Evolutionary conservation across 2,888 invertebrate species (phyloP).

Genomic region (Pterostichus niger): DNA sequence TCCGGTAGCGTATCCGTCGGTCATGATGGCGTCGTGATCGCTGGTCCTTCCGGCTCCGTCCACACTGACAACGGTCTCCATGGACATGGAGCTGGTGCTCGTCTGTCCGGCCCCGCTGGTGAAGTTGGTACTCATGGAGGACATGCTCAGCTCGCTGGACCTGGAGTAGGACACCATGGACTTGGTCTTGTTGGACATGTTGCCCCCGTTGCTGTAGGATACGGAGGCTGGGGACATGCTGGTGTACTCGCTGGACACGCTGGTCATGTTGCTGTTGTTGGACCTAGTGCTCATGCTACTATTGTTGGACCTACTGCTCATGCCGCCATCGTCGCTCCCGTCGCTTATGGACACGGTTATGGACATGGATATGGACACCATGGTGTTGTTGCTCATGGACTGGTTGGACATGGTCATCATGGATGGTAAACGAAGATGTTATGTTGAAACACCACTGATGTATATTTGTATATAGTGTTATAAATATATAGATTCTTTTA

Average conservation of each 20-base stretch:
- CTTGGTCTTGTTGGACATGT: not conserved
- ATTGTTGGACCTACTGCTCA: conserved; percentile 27
- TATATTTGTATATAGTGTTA: too few species aligned
- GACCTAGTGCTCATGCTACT: conserved; percentile 11
- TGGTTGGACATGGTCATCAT: conserved; percentile 68
- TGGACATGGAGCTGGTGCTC: conserved; percentile 72
- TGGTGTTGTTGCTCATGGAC: conserved; percentile 66
- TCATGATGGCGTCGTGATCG: conserved; percentile 55
- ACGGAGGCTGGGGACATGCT: conserved; percentile 14
- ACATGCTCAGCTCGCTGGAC: conserved; percentile 52
- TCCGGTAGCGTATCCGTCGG: conserved; percentile 70
- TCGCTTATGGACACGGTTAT: conserved; percentile 15
- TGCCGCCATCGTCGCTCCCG: conserved; percentile 10
- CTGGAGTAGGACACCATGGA: conserved; percentile 43
- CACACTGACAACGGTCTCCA: conserved; percentile 63
- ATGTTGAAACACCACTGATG: not conserved
- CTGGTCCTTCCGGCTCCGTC: conserved; percentile 57
- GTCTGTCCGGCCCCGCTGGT: conserved; percentile 72
- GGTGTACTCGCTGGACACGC: conserved; percentile 23
- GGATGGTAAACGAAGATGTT: conserved; percentile 58
- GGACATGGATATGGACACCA: not conserved
- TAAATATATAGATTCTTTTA: not conserved
- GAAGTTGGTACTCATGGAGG: conserved; percentile 71
- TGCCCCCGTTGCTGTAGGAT: not conserved
- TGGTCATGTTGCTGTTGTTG: conserved; percentile 11